Evolutionary conservation across 2,113 vertebrate genomes (phyloP).

Genomic region (Heterotilapia buettikoferi): DNA sequence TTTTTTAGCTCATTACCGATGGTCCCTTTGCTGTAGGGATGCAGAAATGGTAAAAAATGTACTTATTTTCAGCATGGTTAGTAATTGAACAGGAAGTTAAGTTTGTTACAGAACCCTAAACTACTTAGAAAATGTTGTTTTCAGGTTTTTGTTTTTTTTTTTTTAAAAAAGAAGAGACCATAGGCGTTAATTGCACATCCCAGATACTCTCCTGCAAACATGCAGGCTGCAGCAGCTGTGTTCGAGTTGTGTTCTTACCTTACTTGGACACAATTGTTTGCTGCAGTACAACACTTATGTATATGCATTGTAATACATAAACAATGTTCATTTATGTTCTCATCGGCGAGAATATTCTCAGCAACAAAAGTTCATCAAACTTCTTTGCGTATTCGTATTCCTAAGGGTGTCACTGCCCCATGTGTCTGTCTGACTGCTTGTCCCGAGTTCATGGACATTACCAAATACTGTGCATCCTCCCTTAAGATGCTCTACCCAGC

Average conservation of each 20-base stretch:
- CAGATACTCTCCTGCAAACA: not conserved
- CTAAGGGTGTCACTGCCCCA: not conserved
- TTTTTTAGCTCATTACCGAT: not conserved
- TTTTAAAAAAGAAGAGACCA: too few species aligned
- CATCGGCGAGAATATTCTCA: not conserved
- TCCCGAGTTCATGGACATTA: not conserved
- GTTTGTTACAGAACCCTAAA: too few species aligned
- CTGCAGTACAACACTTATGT: not conserved
- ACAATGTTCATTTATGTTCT: not conserved
- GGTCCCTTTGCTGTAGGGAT: not conserved
- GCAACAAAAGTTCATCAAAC: not conserved
- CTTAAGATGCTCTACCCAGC: not conserved
- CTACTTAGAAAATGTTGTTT: too few species aligned
- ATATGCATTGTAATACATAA: not conserved
- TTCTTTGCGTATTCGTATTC: not conserved
- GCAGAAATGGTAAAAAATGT: not conserved
- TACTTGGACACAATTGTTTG: not conserved
- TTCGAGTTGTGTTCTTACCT: not conserved
- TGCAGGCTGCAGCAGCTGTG: not conserved
- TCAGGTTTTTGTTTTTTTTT: too few species aligned
- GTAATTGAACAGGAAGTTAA: not conserved
- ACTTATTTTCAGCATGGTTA: not conserved
- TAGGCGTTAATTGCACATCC: not conserved
- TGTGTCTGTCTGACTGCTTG: not conserved
- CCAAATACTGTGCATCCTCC: not conserved